Conservation (phyloP, 2,113 vertebrate genomes). For the Myiopsitta monachus region DNA sequence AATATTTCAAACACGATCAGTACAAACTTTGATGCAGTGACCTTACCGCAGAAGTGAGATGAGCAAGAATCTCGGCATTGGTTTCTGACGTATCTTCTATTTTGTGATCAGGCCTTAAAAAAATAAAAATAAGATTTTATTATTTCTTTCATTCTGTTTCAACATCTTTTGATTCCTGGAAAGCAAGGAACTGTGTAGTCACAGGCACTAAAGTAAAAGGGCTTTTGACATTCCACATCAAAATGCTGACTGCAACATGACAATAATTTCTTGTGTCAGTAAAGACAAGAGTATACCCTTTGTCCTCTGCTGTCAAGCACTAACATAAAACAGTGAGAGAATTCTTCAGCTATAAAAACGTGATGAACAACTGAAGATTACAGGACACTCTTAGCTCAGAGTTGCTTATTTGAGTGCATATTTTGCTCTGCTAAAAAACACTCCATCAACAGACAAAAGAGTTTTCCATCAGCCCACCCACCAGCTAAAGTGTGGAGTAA, state of each 20-base stretch:
- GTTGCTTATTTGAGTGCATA: not conserved
- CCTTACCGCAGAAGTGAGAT: conserved; percentile 91
- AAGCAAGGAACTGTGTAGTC: conserved; percentile 15
- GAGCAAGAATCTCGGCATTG: conserved; percentile 90
- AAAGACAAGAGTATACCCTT: not conserved
- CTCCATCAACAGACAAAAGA: not conserved
- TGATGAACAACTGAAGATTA: not conserved
- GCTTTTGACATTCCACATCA: conserved; percentile 46
- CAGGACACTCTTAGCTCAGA: not conserved
- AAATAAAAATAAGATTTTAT: conserved; percentile 48
- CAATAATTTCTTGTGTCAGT: conserved; percentile 43
- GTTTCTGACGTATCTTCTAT: conserved; percentile 85
- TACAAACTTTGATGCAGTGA: conserved; percentile 10
- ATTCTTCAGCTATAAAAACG: not conserved
- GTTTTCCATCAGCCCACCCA: not conserved
- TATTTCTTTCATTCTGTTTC: conserved; percentile 41
- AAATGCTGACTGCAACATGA: not conserved
- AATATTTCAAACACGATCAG: conserved; percentile 17
- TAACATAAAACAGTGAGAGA: not conserved
- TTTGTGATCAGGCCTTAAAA: conserved; percentile 86
- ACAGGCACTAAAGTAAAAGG: conserved; percentile 27
- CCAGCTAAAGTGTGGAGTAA: not conserved
- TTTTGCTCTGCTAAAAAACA: not conserved
- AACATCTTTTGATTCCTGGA: conserved; percentile 39
- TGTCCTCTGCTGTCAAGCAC: conserved; percentile 2